Evolutionary conservation across 2,888 invertebrate species (phyloP).

Genomic region (Ernsta delagoae): DNA sequence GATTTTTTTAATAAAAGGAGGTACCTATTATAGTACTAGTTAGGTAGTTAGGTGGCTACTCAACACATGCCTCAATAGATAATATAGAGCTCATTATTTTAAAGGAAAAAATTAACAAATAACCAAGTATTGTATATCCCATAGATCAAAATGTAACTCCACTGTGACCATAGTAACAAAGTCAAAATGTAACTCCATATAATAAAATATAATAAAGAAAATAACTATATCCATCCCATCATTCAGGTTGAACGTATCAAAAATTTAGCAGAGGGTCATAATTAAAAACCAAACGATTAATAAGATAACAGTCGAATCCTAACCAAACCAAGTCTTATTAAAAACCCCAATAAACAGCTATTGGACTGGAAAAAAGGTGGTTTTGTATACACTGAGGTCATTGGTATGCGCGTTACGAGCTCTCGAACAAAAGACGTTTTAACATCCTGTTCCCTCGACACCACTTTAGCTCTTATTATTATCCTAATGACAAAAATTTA

Average conservation of each 20-base stretch:
- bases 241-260: background rate
- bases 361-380: conserved; percentile 48
- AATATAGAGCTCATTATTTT: too few species aligned
- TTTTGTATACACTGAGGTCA: conserved; percentile 61
- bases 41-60: too few species aligned
- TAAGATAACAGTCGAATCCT: conserved; percentile 15
- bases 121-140: too few species aligned
- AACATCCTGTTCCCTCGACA: conserved; percentile 80
- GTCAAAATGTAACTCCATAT: too few species aligned
- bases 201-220: too few species aligned
- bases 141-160: too few species aligned
- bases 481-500: conserved; percentile 83
- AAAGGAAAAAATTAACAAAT: too few species aligned
- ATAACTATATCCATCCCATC: too few species aligned
- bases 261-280: conserved; percentile 18
- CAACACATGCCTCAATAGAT: too few species aligned
- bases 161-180: too few species aligned
- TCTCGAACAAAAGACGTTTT: conserved; percentile 80
- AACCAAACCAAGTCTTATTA: conserved; percentile 37
- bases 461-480: conserved; percentile 77
- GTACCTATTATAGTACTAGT: too few species aligned
- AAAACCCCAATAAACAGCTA: conserved; percentile 52
- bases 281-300: conserved; percentile 25
- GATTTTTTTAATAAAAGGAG: too few species aligned
- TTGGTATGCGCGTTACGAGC: conserved; percentile 78